phyloP scores from a whole-genome alignment of 2,888 invertebrate species.

The Idaea biselata region DNA sequence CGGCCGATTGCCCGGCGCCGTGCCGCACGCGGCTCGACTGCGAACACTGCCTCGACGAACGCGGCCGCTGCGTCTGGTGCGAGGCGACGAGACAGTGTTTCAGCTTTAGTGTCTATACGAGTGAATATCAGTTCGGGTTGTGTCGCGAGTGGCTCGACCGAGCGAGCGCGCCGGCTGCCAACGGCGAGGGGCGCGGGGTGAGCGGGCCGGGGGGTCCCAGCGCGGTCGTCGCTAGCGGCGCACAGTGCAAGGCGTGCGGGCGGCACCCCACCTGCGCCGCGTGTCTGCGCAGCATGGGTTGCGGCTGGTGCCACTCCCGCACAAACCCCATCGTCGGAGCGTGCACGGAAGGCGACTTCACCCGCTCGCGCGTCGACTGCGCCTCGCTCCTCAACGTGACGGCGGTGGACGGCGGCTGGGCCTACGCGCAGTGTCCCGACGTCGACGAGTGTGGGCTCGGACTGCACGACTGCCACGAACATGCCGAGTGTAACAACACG shows the following conservation, averaged over 20 bases:
- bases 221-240: constrained; percentile 63
- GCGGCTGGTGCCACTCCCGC: constrained; percentile 96
- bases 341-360: constrained; percentile 93
- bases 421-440: constrained; percentile 95
- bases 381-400: constrained; percentile 84
- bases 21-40: constrained; percentile 90
- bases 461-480: constrained; percentile 92
- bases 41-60: constrained; percentile 90
- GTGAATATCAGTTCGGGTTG: constrained; percentile 95
- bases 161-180: constrained; percentile 72
- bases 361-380: constrained; percentile 87
- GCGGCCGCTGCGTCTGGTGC: constrained; percentile 97
- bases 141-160: constrained; percentile 97
- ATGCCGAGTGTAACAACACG: constrained; percentile 95
- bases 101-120: constrained; percentile 96
- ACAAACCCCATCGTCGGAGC: constrained; percentile 93
- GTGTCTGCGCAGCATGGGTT: constrained; percentile 91
- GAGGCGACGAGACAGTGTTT: constrained; percentile 95
- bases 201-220: constrained; percentile 15
- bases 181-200: constrained; percentile 22
- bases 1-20: constrained; percentile 87
- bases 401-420: constrained; percentile 88
- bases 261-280: constrained; percentile 87
- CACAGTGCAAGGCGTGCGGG: constrained; percentile 90
- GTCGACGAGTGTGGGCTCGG: constrained; percentile 95